Percentiles rank a stretch among this genome's conserved stretches.
These are phyloP conservation scores for Anneissia japonica DNA, from an alignment of 35 echinoderm and acorn worm species.

Conservation along the genomic window DNA sequence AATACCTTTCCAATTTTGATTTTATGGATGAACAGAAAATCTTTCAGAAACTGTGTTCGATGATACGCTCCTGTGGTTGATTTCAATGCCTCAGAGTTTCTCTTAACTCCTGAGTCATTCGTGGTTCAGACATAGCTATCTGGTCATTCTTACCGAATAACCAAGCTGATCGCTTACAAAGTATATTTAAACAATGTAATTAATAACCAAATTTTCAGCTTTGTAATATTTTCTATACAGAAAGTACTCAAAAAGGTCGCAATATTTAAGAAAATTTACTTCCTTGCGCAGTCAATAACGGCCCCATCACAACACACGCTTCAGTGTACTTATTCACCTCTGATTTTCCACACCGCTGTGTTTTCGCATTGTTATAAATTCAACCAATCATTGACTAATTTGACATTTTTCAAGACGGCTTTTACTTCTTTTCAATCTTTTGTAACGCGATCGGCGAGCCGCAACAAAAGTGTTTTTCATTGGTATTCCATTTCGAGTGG, in stretches of 20 bases:
- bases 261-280: neutral
- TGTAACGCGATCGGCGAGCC: neutral
- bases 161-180: no score
- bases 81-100: neutral
- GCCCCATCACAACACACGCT: neutral
- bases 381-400: neutral
- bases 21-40: conserved; percentile 2
- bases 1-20: neutral
- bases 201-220: no score
- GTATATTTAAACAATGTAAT: no score
- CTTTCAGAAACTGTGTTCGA: neutral
- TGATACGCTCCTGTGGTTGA: neutral
- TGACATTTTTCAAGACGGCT: conserved; percentile 1
- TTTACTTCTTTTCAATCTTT: neutral
- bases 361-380: neutral
- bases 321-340: neutral
- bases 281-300: neutral
- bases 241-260: neutral
- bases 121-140: no score
- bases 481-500: neutral
- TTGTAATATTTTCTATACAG: no score
- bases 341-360: neutral
- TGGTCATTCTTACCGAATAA: no score
- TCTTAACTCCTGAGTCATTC: no score
- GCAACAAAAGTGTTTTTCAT: neutral